These are phyloP conservation scores for Typhlichthys eigenmanni DNA, from an alignment of 2,797 vertebrate genomes.

Conservation along the genomic window DNA sequence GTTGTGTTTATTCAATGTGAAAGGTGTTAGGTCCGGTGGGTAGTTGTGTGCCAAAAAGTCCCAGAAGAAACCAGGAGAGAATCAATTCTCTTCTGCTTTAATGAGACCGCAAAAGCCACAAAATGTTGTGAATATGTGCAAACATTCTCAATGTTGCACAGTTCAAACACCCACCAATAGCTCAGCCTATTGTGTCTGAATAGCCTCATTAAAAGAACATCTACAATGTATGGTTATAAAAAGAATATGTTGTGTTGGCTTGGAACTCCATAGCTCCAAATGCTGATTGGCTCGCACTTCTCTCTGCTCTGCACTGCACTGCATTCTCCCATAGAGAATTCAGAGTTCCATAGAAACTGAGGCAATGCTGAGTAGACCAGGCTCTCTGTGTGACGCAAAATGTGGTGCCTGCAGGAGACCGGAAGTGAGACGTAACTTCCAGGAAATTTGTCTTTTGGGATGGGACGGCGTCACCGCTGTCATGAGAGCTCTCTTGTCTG, in stretches of 20 bases:
- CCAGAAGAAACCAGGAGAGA: conserved; percentile 17
- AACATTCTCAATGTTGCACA: conserved; percentile 10
- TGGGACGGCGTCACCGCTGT: conserved; percentile 41
- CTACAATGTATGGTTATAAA: too few species aligned
- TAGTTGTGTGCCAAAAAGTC: conserved; percentile 41
- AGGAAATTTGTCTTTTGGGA: conserved; percentile 65
- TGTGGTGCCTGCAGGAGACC: conserved; percentile 54
- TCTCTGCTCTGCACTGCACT: too few species aligned
- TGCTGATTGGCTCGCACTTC: too few species aligned
- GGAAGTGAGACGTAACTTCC: conserved; percentile 62
- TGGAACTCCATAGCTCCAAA: too few species aligned
- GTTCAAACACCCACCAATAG: conserved; percentile 8
- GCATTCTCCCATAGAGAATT: too few species aligned
- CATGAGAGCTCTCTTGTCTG: conserved; percentile 48
- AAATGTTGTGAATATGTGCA: conserved; percentile 42
- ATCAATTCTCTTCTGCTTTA: conserved; percentile 49
- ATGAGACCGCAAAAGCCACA: conserved; percentile 33
- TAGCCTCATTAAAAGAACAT: too few species aligned
- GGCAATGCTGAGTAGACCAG: conserved; percentile 16
- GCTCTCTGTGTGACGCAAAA: conserved; percentile 40
- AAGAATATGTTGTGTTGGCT: too few species aligned
- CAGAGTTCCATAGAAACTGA: conserved; percentile 17
- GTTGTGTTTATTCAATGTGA: conserved; percentile 64
- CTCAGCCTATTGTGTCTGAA: not conserved
- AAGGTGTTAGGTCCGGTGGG: conserved; percentile 69